Percentiles rank a stretch among this genome's conserved stretches.
Conservation (phyloP, 2,797 vertebrate species). For the Carduelis carduelis region DNA sequence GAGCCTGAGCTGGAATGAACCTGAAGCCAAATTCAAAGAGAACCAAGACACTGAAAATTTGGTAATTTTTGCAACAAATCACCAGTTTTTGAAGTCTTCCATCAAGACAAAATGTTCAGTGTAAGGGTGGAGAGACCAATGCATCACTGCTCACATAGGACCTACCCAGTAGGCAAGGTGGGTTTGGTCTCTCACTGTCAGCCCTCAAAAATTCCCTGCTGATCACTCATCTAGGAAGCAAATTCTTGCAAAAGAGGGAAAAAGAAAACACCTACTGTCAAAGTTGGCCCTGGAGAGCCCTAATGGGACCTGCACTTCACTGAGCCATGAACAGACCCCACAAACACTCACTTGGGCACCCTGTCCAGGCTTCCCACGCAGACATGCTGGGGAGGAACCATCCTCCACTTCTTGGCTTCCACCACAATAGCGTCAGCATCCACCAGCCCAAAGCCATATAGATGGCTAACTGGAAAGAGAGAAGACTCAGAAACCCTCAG, state of each 20-base stretch:
- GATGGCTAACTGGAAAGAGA: conserved; percentile 89
- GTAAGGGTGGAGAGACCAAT: neutral
- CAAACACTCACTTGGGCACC: conserved; percentile 78
- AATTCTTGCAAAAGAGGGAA: neutral
- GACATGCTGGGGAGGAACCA: conserved; percentile 83
- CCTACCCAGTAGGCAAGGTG: neutral
- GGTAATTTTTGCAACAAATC: neutral
- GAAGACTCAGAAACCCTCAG: conserved; percentile 59
- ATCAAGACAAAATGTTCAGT: neutral
- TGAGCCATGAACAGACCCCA: fast-evolving
- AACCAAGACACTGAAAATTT: neutral
- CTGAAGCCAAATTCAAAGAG: neutral
- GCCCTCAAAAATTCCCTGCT: neutral
- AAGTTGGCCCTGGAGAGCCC: neutral
- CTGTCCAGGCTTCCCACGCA: conserved; percentile 79
- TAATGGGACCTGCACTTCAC: fast-evolving
- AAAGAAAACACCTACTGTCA: neutral
- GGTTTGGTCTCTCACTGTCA: neutral
- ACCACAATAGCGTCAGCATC: conserved; percentile 90
- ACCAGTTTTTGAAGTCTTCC: neutral
- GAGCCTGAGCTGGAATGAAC: neutral
- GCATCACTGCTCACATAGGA: fast-evolving
- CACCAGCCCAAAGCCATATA: conserved; percentile 93
- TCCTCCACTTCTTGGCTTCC: conserved; percentile 87
- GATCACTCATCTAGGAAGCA: fast-evolving